These are phyloP conservation scores for Euborellia annulipes DNA, from an alignment of 1,140 invertebrate species.

Conservation along the genomic window DNA sequence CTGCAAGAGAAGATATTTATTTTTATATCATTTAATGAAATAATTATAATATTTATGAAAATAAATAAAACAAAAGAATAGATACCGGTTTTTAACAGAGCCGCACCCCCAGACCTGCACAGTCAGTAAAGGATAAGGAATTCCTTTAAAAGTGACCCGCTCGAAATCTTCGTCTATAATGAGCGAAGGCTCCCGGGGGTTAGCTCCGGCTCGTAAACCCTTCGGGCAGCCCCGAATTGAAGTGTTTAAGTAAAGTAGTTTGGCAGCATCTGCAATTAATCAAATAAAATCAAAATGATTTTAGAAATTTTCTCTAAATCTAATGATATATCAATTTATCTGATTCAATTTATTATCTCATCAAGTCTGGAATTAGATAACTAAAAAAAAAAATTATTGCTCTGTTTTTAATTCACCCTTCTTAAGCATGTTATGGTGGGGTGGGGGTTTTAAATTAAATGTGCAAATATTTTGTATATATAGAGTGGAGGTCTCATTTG, in stretches of 20 bases:
- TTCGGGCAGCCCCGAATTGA: conserved; percentile 67
- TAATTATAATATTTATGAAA: conserved; percentile 2
- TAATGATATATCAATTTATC: no score
- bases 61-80: conserved; percentile 2
- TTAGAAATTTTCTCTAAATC: no score
- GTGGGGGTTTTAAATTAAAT: no score
- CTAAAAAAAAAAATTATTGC: no score
- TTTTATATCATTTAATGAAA: neutral
- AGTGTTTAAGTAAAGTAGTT: conserved; percentile 70
- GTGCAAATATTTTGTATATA: no score
- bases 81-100: conserved; percentile 17
- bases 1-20: conserved; percentile 24
- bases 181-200: conserved; percentile 58
- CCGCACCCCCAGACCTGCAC: conserved; percentile 34
- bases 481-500: no score
- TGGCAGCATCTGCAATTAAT: conserved; percentile 43
- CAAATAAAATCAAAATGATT: conserved; percentile 7
- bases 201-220: conserved; percentile 62
- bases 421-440: no score
- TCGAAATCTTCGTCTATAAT: conserved; percentile 57
- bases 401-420: no score
- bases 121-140: conserved; percentile 40
- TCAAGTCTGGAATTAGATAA: no score
- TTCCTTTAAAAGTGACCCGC: conserved; percentile 35
- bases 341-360: no score